Evolutionary conservation across 2,888 invertebrate genomes (phyloP).

Genomic region (Cryptocheilus praepositus): DNA sequence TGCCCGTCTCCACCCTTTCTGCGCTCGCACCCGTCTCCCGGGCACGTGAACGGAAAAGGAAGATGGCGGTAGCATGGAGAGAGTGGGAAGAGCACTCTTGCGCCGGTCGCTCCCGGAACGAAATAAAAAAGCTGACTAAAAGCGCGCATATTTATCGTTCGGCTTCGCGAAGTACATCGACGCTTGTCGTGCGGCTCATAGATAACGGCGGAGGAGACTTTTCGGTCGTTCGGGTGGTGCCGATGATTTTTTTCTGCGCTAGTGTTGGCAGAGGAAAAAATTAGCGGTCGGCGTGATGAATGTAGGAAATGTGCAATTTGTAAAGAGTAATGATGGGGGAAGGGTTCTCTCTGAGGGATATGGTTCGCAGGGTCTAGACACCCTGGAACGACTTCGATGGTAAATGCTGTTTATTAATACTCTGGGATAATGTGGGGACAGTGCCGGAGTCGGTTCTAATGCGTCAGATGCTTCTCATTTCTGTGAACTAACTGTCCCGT

Average conservation of each 20-base stretch:
- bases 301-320: not conserved
- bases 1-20: conserved; percentile 16
- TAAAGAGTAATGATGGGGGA: too few relatives aligned
- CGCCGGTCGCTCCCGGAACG: not conserved
- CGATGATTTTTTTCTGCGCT: not conserved
- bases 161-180: conserved; percentile 1
- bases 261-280: too few relatives aligned
- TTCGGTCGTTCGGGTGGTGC: not conserved
- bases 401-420: too few relatives aligned
- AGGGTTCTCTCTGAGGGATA: too few relatives aligned
- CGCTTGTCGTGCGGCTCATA: conserved; percentile 1
- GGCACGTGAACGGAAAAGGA: conserved; percentile 16
- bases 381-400: too few relatives aligned
- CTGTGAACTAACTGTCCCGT: too few relatives aligned
- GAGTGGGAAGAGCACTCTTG: not conserved
- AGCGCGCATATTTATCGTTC: not conserved
- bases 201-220: not conserved
- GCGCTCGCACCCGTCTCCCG: conserved; percentile 5
- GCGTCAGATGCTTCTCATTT: too few relatives aligned
- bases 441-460: too few relatives aligned
- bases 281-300: not conserved
- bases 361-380: too few relatives aligned
- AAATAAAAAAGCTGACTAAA: conserved; percentile 11
- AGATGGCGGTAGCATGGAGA: not conserved
- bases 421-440: too few relatives aligned